A percentile compares a stretch with the other conserved stretches of the same genome.
phyloP scores from a whole-genome alignment of 2,888 invertebrate genomes.

The Abrostola tripartita region DNA sequence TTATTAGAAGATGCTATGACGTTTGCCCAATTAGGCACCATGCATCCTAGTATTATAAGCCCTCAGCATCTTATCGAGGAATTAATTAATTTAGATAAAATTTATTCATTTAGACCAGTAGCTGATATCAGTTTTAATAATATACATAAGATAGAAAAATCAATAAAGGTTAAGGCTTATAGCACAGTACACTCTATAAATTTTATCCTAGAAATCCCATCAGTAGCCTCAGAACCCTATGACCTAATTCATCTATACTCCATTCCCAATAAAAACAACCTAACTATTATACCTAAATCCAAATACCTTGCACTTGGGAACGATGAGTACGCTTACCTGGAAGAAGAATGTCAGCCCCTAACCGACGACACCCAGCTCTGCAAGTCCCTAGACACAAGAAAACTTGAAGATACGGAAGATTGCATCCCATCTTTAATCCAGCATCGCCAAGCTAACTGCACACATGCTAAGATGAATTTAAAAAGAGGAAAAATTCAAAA shows the following conservation, averaged over 20 bases:
- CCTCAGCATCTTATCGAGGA: background rate
- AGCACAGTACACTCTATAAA: background rate
- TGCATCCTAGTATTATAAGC: background rate
- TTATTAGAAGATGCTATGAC: background rate
- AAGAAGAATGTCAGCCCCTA: slow-evolving; percentile 1
- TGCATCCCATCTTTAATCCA: slow-evolving; percentile 6
- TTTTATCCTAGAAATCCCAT: background rate
- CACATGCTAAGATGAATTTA: slow-evolving; percentile 8
- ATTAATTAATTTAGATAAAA: background rate
- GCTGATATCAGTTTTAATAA: background rate
- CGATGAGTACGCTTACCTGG: slow-evolving; percentile 15
- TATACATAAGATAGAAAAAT: background rate
- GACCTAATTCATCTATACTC: background rate
- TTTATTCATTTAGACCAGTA: background rate
- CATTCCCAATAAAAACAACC: background rate
- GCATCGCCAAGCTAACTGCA: slow-evolving; percentile 8
- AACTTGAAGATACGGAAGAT: slow-evolving; percentile 7
- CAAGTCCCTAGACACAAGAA: background rate
- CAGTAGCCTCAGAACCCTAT: background rate
- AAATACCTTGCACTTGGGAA: slow-evolving; percentile 14
- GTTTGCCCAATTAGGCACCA: background rate
- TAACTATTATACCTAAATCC: slow-evolving; percentile 12
- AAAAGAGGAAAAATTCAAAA: slow-evolving; percentile 12
- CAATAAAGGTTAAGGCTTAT: background rate
- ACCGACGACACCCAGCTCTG: slow-evolving; percentile 7